phyloP scores from a whole-genome alignment of 2,797 vertebrate species.

The Nyctalus aviator region DNA sequence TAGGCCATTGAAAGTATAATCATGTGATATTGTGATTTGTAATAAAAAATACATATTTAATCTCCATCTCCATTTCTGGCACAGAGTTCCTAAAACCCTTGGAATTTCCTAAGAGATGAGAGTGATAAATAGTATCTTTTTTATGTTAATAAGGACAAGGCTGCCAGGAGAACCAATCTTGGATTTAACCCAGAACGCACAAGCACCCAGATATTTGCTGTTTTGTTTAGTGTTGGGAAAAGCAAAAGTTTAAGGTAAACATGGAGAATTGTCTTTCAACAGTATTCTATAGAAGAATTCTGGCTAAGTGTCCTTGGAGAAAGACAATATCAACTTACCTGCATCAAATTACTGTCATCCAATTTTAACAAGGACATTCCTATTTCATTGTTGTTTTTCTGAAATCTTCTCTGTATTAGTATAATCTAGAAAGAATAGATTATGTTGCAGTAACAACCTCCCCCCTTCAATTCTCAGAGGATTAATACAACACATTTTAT shows the following conservation, averaged over 20 bases:
- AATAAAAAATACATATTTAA: background rate
- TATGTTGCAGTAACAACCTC: background rate
- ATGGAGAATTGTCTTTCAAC: background rate
- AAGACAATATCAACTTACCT: conserved; percentile 10
- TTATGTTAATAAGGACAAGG: background rate
- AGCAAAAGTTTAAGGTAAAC: background rate
- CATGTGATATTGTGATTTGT: background rate
- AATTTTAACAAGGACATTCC: conserved; percentile 23
- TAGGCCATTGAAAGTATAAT: background rate
- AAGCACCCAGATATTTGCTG: background rate
- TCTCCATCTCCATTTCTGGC: background rate
- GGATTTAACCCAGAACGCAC: background rate
- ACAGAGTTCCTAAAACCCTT: background rate
- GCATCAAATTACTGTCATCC: background rate
- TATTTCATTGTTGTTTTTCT: background rate
- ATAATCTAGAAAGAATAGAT: background rate
- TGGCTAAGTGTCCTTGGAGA: background rate
- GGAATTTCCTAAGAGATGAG: background rate
- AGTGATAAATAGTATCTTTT: background rate
- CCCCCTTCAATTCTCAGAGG: background rate
- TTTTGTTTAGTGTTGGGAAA: background rate
- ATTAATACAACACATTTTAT: background rate
- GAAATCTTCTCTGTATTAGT: background rate
- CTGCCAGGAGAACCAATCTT: background rate
- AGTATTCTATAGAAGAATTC: background rate